These are phyloP conservation scores for Drosophila lacicola DNA, from an alignment of 2,888 invertebrate genomes.

Conservation along the genomic window DNA sequence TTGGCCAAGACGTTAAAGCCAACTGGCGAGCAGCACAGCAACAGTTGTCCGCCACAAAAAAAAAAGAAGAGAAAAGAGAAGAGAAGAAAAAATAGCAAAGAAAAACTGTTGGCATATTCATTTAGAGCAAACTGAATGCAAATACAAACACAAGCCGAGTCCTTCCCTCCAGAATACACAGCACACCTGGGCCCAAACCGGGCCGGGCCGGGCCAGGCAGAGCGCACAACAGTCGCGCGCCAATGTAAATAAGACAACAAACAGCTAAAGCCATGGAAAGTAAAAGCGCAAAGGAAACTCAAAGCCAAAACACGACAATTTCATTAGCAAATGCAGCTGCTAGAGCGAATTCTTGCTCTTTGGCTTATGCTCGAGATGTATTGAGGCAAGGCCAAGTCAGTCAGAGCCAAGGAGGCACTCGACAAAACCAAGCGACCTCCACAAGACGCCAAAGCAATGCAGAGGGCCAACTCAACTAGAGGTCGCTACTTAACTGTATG, in stretches of 20 bases:
- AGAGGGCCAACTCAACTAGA: not conserved
- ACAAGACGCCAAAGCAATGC: constrained; percentile 14
- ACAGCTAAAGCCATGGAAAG: constrained; percentile 16
- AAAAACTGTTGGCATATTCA: constrained; percentile 34
- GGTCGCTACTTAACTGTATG: constrained; percentile 12
- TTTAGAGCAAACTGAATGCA: constrained; percentile 36
- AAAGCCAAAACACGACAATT: constrained; percentile 51
- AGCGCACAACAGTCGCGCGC: constrained; percentile 10
- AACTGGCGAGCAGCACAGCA: constrained; percentile 23
- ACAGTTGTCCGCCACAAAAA: constrained; percentile 44
- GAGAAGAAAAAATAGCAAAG: no score
- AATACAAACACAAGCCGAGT: constrained; percentile 20
- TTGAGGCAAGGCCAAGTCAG: constrained; percentile 11
- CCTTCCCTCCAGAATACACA: constrained; percentile 1
- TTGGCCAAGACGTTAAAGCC: constrained; percentile 15
- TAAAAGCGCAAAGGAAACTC: constrained; percentile 17
- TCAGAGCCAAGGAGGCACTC: not conserved
- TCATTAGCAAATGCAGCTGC: constrained; percentile 46
- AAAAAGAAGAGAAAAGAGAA: no score
- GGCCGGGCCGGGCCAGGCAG: not conserved
- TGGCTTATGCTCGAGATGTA: not conserved
- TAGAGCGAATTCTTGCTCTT: not conserved
- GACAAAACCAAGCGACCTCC: constrained; percentile 8
- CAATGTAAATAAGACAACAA: constrained; percentile 31
- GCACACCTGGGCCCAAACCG: constrained; percentile 42